Evolutionary conservation across 1,140 invertebrate genomes (phyloP), one percentile per base, ranked within the genome.

Genomic region (Vanessa tameamea): DNA sequence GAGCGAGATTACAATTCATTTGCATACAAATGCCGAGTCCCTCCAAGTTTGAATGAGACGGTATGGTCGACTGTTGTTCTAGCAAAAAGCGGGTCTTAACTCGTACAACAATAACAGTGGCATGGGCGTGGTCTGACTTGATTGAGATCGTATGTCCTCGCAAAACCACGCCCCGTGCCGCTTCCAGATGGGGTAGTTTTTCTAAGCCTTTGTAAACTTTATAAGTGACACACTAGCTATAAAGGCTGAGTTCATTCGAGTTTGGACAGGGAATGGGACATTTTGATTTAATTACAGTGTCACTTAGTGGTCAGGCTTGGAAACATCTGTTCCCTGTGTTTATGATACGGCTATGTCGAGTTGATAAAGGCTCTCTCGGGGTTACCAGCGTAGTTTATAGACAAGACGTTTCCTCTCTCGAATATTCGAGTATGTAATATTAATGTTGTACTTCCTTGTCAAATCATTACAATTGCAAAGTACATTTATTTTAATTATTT

Each of bases 21-120:
- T 90, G 87, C 90, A 91, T 92, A 90, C 88, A 89, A 92, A 92
- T 92, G 82, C 82, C 61, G 78, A 57, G 73, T 78, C 80, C 83
- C 81, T 76, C 83, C 76, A 85, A 88, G 74, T 91, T 90, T 86
- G 84, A 88, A 90, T 86, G 88, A 85, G 79, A 73, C 76, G 72
- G 76, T 70, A 77, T 78, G 77, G 78, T 75, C 78, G 77, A 69
- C 81, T 85, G 87, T 88, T 89, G 88, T 89, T 88, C 82, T 80
- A 85, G 82, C 89, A 92, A 92, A 92, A 92, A 91, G 84, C 86
- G 77, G 75, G 82, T 64, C 80, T 87, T 90, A 92, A 88, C 90
- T 87, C 87, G 76, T 83, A 88, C 90, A 90, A 90, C 85, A 90
- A 91, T 90, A 91, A 89, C 86, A 82, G 74, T 50, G 75, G 74